Percentiles rank a stretch among this genome's conserved stretches.
These are phyloP conservation scores for Scylla paramamosain DNA, from an alignment of 1,140 invertebrate species.

Conservation along the genomic window DNA sequence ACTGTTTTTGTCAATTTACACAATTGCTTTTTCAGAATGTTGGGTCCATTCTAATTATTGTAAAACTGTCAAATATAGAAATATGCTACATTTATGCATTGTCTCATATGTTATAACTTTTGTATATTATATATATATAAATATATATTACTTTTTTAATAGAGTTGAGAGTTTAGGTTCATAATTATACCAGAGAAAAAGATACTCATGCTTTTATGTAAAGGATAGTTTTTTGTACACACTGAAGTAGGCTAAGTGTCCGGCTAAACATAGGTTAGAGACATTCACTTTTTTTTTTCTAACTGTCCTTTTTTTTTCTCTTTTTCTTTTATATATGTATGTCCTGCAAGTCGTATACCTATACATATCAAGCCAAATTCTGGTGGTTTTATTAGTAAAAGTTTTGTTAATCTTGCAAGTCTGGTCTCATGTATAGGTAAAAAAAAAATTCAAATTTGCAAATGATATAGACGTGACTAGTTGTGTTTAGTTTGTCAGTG, in stretches of 20 bases:
- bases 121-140: constrained; percentile 66
- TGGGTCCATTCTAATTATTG: constrained; percentile 44
- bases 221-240: constrained; percentile 70
- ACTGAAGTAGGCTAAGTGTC: constrained; percentile 70
- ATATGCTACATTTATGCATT: constrained; percentile 59
- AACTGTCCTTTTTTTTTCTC: constrained; percentile 30
- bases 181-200: constrained; percentile 63
- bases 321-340: constrained; percentile 41
- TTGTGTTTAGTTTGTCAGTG: neutral
- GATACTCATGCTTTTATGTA: constrained; percentile 72
- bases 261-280: constrained; percentile 55
- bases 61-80: constrained; percentile 51
- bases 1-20: constrained; percentile 30
- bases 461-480: neutral
- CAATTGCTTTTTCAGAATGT: constrained; percentile 50
- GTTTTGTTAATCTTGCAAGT: neutral
- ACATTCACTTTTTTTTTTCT: constrained; percentile 36
- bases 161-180: constrained; percentile 59
- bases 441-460: neutral
- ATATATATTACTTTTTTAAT: constrained; percentile 52
- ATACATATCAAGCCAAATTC: constrained; percentile 70
- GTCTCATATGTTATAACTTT: constrained; percentile 58
- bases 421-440: constrained; percentile 1
- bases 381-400: constrained; percentile 52
- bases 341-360: constrained; percentile 7